phyloP scores from a whole-genome alignment of 1,140 invertebrate species.

The Apis florea region DNA sequence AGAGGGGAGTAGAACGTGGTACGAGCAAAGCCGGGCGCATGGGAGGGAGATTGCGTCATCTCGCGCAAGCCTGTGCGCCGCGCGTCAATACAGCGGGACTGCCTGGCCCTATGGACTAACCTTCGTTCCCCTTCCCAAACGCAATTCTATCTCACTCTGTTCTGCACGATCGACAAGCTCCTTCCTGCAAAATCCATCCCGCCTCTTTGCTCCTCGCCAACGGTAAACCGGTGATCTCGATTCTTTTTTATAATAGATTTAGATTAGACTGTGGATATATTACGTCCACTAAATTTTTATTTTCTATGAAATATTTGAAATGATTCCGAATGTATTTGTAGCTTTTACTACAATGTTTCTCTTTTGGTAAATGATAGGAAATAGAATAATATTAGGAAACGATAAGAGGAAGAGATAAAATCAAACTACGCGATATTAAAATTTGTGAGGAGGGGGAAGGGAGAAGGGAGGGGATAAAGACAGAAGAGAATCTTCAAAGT shows the following conservation, averaged over 20 bases:
- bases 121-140: slow-evolving; percentile 32
- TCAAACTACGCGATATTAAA: background rate
- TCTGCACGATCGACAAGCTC: slow-evolving; percentile 3
- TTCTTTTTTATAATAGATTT: background rate
- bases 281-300: background rate
- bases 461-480: no score
- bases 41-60: slow-evolving; percentile 73
- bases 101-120: slow-evolving; percentile 66
- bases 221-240: background rate
- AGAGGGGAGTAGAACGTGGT: slow-evolving; percentile 39
- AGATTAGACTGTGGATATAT: background rate
- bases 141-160: slow-evolving; percentile 3
- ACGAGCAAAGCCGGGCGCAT: slow-evolving; percentile 21
- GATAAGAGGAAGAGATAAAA: background rate
- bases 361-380: background rate
- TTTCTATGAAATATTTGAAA: no score
- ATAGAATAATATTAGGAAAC: no score
- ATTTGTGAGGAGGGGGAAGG: no score
- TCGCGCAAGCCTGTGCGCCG: slow-evolving; percentile 74
- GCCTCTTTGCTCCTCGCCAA: background rate
- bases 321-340: background rate
- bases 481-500: background rate
- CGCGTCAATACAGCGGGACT: slow-evolving; percentile 73
- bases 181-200: slow-evolving; percentile 25
- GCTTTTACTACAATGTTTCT: background rate